Conservation (phyloP, 2,888 invertebrate genomes). For the Campoplex capitator region DNA sequence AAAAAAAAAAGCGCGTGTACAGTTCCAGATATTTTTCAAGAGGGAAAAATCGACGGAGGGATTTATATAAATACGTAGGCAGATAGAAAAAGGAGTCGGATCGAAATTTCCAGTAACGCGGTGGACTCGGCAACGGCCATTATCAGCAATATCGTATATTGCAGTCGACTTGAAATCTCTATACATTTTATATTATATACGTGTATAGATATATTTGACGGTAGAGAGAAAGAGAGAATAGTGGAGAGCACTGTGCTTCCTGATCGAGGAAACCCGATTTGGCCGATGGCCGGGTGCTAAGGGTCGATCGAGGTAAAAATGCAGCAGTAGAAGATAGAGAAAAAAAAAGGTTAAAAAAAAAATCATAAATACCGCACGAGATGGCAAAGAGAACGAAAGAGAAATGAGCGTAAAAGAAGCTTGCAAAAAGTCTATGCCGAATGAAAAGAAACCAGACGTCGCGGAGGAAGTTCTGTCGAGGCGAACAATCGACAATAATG, state of each 20-base stretch:
- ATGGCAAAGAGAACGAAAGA: slow-evolving; percentile 15
- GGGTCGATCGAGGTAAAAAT: slow-evolving; percentile 48
- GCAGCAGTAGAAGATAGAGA: slow-evolving; percentile 24
- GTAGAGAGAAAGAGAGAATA: slow-evolving; percentile 17
- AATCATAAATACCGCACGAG: slow-evolving; percentile 52
- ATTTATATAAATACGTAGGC: neutral
- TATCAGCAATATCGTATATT: slow-evolving; percentile 60
- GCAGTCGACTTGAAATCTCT: slow-evolving; percentile 52
- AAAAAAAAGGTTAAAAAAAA: slow-evolving; percentile 1
- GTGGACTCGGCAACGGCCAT: slow-evolving; percentile 44
- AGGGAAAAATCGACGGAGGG: neutral
- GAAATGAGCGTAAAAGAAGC: slow-evolving; percentile 13
- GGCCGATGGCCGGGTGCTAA: slow-evolving; percentile 59
- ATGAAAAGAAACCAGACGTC: slow-evolving; percentile 42
- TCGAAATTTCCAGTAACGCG: slow-evolving; percentile 49
- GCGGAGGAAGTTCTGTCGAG: slow-evolving; percentile 13
- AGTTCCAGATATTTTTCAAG: neutral
- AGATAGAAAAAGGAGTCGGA: slow-evolving; percentile 33
- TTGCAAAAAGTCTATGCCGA: slow-evolving; percentile 6
- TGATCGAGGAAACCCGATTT: slow-evolving; percentile 61
- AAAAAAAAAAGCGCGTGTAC: neutral
- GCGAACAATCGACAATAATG: slow-evolving; percentile 67
- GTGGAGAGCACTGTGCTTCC: slow-evolving; percentile 45
- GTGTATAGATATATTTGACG: slow-evolving; percentile 13
- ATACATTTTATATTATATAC: neutral